Base-by-base conservation (phyloP, 2,888 invertebrate genomes). In the Megastigmus dorsalis region DNA sequence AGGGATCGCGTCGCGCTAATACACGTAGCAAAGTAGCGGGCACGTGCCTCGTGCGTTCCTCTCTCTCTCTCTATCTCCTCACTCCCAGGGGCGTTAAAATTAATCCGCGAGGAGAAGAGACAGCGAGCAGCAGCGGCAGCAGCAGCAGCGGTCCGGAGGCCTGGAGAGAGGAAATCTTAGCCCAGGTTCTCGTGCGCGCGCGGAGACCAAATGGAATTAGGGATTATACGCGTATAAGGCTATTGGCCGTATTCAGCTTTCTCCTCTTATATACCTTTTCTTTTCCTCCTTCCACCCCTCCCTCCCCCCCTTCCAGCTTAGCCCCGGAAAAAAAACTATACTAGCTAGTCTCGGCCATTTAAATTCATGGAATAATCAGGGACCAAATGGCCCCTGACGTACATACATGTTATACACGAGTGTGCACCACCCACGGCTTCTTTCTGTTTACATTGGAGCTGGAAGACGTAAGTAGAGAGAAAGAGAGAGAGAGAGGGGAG, bases 281-380 rank as follows among this genome's bases (percentile, higher is more conserved):
- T n/a, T n/a, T n/a, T n/a, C n/a, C n/a, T n/a, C n/a, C n/a, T n/a
- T n/a, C n/a, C n/a, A n/a, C n/a, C n/a, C n/a, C n/a, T n/a, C n/a
- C n/a, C n/a, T n/a, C n/a, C n/a, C n/a, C n/a, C n/a, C n/a, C n/a
- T n/a, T n/a, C n/a, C n/a, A n/a, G n/a, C n/a, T n/a, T n/a, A n/a
- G n/a, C n/a, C 33, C 30, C 45, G 10, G 38, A 43, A 45, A n/a
- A 55, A 30, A 6, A 26, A 15, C 36, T 5, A n/a, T n/a, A n/a
- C n/a, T n/a, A n/a, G n/a, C 13, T 48, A 59, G 20, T 20, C n/a
- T n/a, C 52, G 60, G 45, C 55, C 83, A 84, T 85, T 86, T 82
- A 86, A 86, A 86, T 86, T 86, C 86, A 86, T 86, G 86, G 85
- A 86, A 86, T 86, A 86, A 86, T 85, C 80, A 80, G 73, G 66